These are phyloP conservation scores for Atractosteus spatula DNA, from an alignment of 2,113 vertebrate species.

Conservation along the genomic window DNA sequence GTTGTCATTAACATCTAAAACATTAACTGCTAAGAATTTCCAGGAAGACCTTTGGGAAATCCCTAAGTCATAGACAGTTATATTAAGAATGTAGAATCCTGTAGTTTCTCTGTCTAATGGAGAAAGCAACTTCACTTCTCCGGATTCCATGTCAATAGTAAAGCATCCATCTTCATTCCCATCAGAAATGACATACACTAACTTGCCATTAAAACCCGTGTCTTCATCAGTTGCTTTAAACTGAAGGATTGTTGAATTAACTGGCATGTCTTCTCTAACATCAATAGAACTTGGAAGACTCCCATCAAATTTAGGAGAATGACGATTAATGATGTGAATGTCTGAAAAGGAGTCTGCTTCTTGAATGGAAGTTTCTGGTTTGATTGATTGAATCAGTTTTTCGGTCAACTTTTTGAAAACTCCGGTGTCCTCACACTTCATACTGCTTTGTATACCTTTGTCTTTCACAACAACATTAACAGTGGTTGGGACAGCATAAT, in stretches of 20 bases:
- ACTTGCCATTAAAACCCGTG: conserved; percentile 79
- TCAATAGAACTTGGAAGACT: conserved; percentile 80
- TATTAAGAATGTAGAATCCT: conserved; percentile 86
- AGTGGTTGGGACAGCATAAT: conserved; percentile 72
- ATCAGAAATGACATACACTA: conserved; percentile 83
- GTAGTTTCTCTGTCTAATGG: conserved; percentile 82
- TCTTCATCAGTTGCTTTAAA: conserved; percentile 81
- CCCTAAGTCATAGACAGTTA: conserved; percentile 89
- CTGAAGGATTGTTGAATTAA: conserved; percentile 71
- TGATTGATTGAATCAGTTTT: conserved; percentile 81
- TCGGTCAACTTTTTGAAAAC: conserved; percentile 78
- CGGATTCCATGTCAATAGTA: conserved; percentile 77
- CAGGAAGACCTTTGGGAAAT: conserved; percentile 81
- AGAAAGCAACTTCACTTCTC: conserved; percentile 76
- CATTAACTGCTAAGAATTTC: conserved; percentile 85
- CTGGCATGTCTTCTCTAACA: conserved; percentile 67
- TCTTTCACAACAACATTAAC: conserved; percentile 77
- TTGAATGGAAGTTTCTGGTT: conserved; percentile 60
- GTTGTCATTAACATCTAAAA: conserved; percentile 89
- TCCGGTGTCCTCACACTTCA: conserved; percentile 83
- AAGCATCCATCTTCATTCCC: conserved; percentile 91
- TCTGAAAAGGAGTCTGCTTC: conserved; percentile 80
- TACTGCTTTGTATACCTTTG: conserved; percentile 53
- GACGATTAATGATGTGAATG: conserved; percentile 77
- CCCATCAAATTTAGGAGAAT: conserved; percentile 78